Evolutionary conservation across 35 echinoderm and acorn worm genomes (phyloP), one percentile per base, ranked within the genome.

Genomic region (Stichopus chloronotus): DNA sequence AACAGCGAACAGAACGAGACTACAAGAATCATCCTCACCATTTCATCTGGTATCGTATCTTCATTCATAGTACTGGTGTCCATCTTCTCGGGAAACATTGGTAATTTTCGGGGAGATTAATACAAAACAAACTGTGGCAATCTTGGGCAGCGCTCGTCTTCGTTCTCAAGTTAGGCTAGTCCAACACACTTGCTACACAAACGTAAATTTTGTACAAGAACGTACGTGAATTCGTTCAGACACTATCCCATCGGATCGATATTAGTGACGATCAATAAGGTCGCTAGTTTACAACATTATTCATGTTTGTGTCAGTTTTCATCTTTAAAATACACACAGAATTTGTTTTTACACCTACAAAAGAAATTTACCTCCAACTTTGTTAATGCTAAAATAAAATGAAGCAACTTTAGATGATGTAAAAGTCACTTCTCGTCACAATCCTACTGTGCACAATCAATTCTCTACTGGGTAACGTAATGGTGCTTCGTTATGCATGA

Each of bases 21-120:
- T n/a, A 74, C 11, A 11, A 74, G 22, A 91, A 25, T 8, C 17
- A 92, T 88, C 81, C 95, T 96, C 81, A 96, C 95, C 95, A 92
- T 94, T 94, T 93, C 95, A 92, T 96, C 95, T 83, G 92, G 93
- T 88, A 96, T 88, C 8, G 79, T 92, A 94, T 96, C 94, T 58
- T 95, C 94, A 55, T 91, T 95, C 77, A 94, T 96, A 96, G 95
- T 96, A 96, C 95, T 96, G 95, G 93, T 96, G 78, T 96, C 95
- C 93, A 96, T 94, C 54, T 90, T 95, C 74, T 93, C 92, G 60
- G 60, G 83, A 93, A 86, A 86, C 83, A 84, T 86, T 72, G 56
- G 79, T 13, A 58, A 84, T 43, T 52, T 92, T 5, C 13, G 7
- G 78, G 10, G 57, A 83, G 17, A 83, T 83, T n/a, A 22, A 81